Conservation (phyloP, 2,888 invertebrate genomes). For the Apamea epomidion region DNA sequence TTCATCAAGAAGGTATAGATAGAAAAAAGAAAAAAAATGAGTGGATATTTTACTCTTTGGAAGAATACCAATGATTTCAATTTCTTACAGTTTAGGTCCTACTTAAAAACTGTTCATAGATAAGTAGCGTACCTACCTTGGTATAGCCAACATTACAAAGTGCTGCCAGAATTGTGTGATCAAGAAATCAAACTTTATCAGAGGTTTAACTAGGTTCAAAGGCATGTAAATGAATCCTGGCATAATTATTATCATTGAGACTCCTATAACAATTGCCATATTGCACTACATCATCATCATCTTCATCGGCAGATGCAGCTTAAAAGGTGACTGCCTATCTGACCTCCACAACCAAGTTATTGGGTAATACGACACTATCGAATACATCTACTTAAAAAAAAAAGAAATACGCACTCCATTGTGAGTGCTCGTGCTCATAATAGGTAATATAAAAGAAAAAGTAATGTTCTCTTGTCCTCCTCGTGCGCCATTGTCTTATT, state of each 20-base stretch:
- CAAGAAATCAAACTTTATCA: not conserved
- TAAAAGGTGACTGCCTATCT: not conserved
- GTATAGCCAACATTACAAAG: not conserved
- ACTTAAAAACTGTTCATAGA: not conserved
- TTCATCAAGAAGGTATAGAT: too few relatives aligned
- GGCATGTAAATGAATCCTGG: not conserved
- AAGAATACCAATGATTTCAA: not conserved
- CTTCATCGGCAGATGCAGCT: not conserved
- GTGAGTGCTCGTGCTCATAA: too few relatives aligned
- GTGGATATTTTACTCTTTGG: not conserved
- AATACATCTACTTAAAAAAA: not conserved
- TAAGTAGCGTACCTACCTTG: not conserved
- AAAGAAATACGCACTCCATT: too few relatives aligned
- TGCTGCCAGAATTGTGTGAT: not conserved
- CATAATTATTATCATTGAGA: not conserved
- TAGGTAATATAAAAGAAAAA: conserved; percentile 12
- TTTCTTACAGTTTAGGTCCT: not conserved
- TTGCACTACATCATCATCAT: not conserved
- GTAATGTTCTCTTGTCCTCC: not conserved
- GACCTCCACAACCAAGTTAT: not conserved
- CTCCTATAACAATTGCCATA: not conserved
- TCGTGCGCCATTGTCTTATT: not conserved
- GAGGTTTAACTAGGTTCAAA: too few relatives aligned
- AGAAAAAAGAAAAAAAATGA: not conserved
- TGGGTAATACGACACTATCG: not conserved